Conservation (phyloP, 2,888 invertebrate species). For the Calameuta pallipes region DNA sequence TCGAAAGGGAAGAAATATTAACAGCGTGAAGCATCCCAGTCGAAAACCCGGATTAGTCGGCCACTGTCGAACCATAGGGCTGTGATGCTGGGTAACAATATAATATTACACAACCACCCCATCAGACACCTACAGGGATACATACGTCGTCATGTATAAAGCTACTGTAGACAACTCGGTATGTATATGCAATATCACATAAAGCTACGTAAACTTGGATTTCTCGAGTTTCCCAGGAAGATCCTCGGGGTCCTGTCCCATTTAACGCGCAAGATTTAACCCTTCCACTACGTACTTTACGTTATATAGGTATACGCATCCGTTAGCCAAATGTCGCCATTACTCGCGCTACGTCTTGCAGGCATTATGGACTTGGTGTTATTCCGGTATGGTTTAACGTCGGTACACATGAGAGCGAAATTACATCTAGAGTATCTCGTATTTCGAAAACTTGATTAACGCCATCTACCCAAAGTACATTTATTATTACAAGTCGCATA, state of each 20-base stretch:
- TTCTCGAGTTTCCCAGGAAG: slow-evolving; percentile 53
- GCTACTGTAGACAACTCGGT: slow-evolving; percentile 4
- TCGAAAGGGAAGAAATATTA: slow-evolving; percentile 23
- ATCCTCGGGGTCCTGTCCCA: slow-evolving; percentile 45
- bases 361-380: slow-evolving; percentile 52
- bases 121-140: background rate
- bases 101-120: slow-evolving; percentile 19
- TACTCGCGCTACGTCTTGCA: slow-evolving; percentile 23
- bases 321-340: slow-evolving; percentile 12
- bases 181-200: background rate
- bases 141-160: slow-evolving; percentile 15
- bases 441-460: slow-evolving; percentile 56
- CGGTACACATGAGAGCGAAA: slow-evolving; percentile 48
- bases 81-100: slow-evolving; percentile 1
- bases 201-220: slow-evolving; percentile 22
- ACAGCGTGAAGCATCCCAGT: slow-evolving; percentile 17
- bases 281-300: slow-evolving; percentile 53
- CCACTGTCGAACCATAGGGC: background rate
- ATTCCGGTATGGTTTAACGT: slow-evolving; percentile 53
- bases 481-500: background rate
- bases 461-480: slow-evolving; percentile 31
- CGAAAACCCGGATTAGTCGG: background rate
- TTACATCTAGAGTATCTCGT: slow-evolving; percentile 47
- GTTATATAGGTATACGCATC: slow-evolving; percentile 28
- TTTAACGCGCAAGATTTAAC: slow-evolving; percentile 56